Percentiles rank a stretch among this genome's conserved stretches.
These are phyloP conservation scores for Drosophila sordidula DNA, from an alignment of 2,888 invertebrate species.

Conservation along the genomic window DNA sequence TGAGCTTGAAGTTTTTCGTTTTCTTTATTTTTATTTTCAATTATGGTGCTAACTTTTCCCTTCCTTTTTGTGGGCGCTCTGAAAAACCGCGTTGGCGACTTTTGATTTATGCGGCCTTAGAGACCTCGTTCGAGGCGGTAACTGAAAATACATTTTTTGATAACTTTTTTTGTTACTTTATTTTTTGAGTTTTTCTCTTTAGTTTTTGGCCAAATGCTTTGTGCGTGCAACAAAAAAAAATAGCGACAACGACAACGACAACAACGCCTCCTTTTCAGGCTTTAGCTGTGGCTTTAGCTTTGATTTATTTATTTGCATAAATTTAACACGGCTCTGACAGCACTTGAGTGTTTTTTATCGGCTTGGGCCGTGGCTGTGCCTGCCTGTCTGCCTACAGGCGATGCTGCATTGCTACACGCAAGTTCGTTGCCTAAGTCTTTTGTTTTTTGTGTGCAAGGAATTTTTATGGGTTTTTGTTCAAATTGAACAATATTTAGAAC, in stretches of 20 bases:
- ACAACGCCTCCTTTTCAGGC: conserved; percentile 65
- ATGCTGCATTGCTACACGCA: conserved; percentile 69
- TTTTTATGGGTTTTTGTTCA: conserved; percentile 36
- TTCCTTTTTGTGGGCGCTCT: conserved; percentile 16
- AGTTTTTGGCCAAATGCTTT: conserved; percentile 10
- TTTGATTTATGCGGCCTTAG: conserved; percentile 54
- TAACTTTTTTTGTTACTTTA: conserved; percentile 1
- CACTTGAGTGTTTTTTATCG: conserved; percentile 43
- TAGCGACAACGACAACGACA: conserved; percentile 40
- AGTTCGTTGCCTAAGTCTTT: conserved; percentile 76
- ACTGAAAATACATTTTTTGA: conserved; percentile 16
- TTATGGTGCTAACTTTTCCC: conserved; percentile 40
- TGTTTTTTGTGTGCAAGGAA: conserved; percentile 61
- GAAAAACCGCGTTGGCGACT: conserved; percentile 14
- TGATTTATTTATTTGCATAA: conserved; percentile 79
- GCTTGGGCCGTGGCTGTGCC: conserved; percentile 33
- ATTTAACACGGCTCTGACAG: conserved; percentile 77
- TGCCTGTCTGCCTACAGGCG: conserved; percentile 47
- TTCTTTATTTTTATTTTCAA: conserved; percentile 36
- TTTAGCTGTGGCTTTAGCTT: conserved; percentile 32
- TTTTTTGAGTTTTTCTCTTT: not conserved
- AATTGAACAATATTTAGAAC: not conserved
- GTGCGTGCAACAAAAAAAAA: conserved; percentile 46
- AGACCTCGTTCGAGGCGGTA: conserved; percentile 28
- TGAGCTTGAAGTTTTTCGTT: conserved; percentile 12